Conservation (phyloP, 1,140 invertebrate genomes). For the Psilanteris sp. region DNA sequence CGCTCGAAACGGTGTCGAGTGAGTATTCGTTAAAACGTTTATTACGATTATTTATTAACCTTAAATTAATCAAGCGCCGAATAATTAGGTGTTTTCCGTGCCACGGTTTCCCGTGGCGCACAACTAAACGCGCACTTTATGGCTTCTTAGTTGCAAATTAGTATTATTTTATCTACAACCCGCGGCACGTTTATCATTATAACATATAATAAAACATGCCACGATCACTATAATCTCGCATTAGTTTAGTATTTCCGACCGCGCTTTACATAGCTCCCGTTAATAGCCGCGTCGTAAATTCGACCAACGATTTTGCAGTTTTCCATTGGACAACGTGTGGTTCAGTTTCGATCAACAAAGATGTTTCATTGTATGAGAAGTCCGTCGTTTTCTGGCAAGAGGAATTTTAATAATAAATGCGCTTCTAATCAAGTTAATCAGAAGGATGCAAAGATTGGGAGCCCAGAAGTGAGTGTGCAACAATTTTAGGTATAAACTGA, state of each 20-base stretch:
- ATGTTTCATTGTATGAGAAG: no score
- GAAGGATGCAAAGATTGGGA: no score
- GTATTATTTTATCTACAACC: conserved; percentile 1
- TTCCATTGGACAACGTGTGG: no score
- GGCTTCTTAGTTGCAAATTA: not conserved
- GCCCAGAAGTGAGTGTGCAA: no score
- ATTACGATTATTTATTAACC: conserved; percentile 20
- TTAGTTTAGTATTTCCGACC: not conserved
- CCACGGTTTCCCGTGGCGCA: not conserved
- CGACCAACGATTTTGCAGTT: not conserved
- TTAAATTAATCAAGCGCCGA: conserved; percentile 5
- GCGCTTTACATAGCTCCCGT: conserved; percentile 6
- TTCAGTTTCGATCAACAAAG: no score
- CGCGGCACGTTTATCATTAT: conserved; percentile 1
- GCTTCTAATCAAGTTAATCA: no score
- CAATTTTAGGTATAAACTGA: no score
- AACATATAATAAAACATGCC: conserved; percentile 6
- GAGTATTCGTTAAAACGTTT: not conserved
- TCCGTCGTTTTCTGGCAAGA: no score
- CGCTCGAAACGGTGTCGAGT: no score
- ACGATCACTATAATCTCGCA: conserved; percentile 3
- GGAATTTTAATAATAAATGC: no score
- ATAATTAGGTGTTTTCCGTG: conserved; percentile 4
- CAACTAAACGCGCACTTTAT: conserved; percentile 2
- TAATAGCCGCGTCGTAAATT: conserved; percentile 2